phyloP scores from a whole-genome alignment of 2,888 invertebrate species.

The Agrochola lota region DNA sequence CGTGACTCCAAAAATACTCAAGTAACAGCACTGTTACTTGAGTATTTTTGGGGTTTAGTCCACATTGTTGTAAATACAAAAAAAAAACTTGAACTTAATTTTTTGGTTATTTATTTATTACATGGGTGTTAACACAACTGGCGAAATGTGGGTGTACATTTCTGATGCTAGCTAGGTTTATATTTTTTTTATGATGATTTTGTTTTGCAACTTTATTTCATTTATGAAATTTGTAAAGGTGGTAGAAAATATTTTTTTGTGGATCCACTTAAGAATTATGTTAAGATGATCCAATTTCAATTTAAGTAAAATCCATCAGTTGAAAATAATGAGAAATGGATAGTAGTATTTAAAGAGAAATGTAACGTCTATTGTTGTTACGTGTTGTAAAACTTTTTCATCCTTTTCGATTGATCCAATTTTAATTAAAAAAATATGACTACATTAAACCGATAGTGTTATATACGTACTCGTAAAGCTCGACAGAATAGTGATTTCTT shows the following conservation, averaged over 20 bases:
- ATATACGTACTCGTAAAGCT: no score
- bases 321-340: no score
- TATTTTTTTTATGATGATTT: background rate
- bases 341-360: background rate
- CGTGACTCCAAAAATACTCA: no score
- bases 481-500: background rate
- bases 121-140: background rate
- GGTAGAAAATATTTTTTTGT: no score
- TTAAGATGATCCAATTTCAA: background rate
- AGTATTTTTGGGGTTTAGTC: background rate
- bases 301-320: no score
- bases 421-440: background rate
- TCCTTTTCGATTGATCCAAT: background rate
- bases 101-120: background rate
- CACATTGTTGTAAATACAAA: background rate
- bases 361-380: background rate
- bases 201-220: background rate
- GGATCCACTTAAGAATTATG: background rate
- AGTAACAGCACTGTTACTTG: no score
- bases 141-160: background rate
- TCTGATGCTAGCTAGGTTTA: no score
- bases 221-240: background rate
- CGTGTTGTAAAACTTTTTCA: background rate
- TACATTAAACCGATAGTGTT: no score
- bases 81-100: no score